phyloP scores from a whole-genome alignment of 2,113 vertebrate genomes.

The Syngnathus floridae region DNA sequence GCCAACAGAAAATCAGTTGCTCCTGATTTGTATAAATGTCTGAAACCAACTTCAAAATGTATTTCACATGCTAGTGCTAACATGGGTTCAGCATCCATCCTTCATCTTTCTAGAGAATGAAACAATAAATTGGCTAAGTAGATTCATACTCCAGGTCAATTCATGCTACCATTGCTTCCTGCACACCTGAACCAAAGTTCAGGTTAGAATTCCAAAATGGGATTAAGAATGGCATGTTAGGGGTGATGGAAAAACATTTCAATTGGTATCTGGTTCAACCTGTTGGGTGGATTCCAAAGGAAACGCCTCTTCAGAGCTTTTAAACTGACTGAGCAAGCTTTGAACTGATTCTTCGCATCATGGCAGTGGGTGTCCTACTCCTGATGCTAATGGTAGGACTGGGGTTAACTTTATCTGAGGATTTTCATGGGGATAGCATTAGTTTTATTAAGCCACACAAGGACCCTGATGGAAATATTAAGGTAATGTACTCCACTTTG shows the following conservation, averaged over 20 bases:
- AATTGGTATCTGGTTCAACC: slow-evolving; percentile 35
- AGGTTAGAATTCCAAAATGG: neutral
- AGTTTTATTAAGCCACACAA: slow-evolving; percentile 15
- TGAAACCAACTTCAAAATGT: neutral
- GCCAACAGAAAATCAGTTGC: no score
- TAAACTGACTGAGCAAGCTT: slow-evolving; percentile 6
- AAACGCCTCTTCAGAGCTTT: slow-evolving; percentile 15
- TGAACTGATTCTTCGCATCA: slow-evolving; percentile 16
- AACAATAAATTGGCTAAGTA: no score
- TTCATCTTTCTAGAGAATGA: neutral
- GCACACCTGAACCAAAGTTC: neutral
- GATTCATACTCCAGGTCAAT: neutral
- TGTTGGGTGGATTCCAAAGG: slow-evolving; percentile 8
- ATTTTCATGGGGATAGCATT: slow-evolving; percentile 50
- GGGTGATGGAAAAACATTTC: neutral
- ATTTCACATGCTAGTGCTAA: neutral
- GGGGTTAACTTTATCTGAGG: neutral
- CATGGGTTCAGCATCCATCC: neutral
- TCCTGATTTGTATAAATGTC: neutral
- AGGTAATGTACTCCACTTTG: slow-evolving; percentile 28
- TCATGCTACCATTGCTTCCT: neutral
- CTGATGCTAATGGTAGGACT: slow-evolving; percentile 13
- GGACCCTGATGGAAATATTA: slow-evolving; percentile 25
- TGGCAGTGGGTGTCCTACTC: slow-evolving; percentile 27
- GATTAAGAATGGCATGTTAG: neutral